Evolutionary conservation across 2,113 vertebrate species (phyloP), one percentile per base, ranked within the genome.

Genomic region (Pollachius pollachius): DNA sequence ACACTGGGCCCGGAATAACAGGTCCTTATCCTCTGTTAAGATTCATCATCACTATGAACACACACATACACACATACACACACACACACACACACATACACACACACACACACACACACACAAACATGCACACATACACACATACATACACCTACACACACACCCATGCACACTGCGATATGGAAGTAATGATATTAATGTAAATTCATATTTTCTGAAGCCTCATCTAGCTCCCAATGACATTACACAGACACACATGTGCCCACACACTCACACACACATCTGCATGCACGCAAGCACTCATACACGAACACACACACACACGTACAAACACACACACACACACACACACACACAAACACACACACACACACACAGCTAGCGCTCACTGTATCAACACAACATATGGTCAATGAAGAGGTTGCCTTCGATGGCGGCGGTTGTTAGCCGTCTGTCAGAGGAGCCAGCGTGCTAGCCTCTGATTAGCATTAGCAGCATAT

Each of bases 141-240:
- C 54, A 57, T 16, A 57, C 15, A 57, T 13, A 57, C 54, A 57
- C 54, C 9, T 16, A n/a, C 54, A 57, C 54, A 57, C 54, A 57
- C 15, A 57, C 54, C 3, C 73, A 65, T 57, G 11, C 37, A 65
- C 37, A 48, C 34, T 34, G 30, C 15, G 27, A 56, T 52, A 71
- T 37, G 66, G 65, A n/a, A 0, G 15, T 60, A 70, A 67, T 59
- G 79, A 78, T 79, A 81, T 85, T 81, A 81, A 70, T 81, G 74
- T 83, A 75, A 79, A 66, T 78, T 72, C 72, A 54, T 73, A 73
- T 81, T 82, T 77, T 85, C 64, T 76, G 76, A 85, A 8, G 15
- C 73, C 75, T 82, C 78, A 85, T 80, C 87, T 86, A 80, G 73
- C 56, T 57, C 52, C 18, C 57, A 18, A 19, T n/a, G 17, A 57